Evolutionary conservation across 1,140 invertebrate species (phyloP).

Genomic region (Harpegnathos saltator): DNA sequence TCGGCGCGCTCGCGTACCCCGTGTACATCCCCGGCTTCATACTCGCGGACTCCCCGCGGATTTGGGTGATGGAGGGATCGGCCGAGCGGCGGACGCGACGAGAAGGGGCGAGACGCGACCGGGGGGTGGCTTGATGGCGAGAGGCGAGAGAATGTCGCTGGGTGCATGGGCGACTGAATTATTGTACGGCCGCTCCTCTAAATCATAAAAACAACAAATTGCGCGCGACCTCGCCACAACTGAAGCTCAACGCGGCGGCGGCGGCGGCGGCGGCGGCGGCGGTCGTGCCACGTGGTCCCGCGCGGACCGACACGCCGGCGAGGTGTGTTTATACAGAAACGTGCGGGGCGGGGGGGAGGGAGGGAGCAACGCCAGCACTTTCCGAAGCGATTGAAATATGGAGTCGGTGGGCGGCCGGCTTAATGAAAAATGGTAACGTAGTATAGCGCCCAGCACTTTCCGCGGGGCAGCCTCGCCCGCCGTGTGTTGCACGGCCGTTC

Average conservation of each 20-base stretch:
- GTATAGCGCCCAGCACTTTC: conserved; percentile 38
- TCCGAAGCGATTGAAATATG: conserved; percentile 80
- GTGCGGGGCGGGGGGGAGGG: neutral
- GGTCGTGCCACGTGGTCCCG: conserved; percentile 17
- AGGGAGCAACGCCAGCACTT: conserved; percentile 66
- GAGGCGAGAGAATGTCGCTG: conserved; percentile 34
- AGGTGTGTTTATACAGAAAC: conserved; percentile 44
- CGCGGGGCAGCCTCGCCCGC: conserved; percentile 16
- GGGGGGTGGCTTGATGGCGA: neutral
- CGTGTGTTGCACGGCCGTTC: conserved; percentile 19
- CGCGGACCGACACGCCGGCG: neutral
- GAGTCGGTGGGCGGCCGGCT: conserved; percentile 69
- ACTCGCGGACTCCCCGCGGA: conserved; percentile 75
- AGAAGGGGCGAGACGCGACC: conserved; percentile 2
- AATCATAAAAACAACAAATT: conserved; percentile 83
- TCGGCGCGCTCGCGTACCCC: too few species aligned
- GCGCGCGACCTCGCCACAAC: conserved; percentile 56
- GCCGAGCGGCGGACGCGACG: conserved; percentile 52
- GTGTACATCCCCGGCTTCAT: conserved; percentile 54
- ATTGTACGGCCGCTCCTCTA: conserved; percentile 78
- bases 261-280: neutral
- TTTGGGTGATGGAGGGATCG: conserved; percentile 74
- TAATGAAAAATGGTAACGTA: conserved; percentile 81
- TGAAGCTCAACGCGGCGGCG: conserved; percentile 52
- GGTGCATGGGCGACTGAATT: conserved; percentile 76